Percentiles rank a stretch among this genome's conserved stretches.
These are phyloP conservation scores for Lepus europaeus DNA, from an alignment of 2,113 vertebrate genomes.

Conservation along the genomic window DNA sequence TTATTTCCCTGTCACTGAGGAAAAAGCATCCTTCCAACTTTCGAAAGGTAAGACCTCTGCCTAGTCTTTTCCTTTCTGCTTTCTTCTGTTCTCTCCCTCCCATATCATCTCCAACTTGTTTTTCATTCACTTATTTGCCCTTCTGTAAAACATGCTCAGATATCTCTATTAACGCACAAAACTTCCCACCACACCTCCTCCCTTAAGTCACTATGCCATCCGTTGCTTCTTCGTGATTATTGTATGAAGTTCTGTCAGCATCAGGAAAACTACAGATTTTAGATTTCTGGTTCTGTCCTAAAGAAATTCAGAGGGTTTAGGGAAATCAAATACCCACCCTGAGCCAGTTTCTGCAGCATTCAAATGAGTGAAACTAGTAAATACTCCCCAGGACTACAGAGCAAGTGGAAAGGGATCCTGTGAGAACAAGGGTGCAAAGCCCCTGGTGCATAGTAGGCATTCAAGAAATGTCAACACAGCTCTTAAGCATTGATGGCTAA, in stretches of 20 bases:
- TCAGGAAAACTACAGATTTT: not conserved
- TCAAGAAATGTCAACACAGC: not conserved
- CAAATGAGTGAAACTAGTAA: not conserved
- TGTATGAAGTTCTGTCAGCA: fast-evolving
- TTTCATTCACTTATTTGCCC: not conserved
- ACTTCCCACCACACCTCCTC: too few species aligned
- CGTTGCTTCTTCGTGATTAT: not conserved
- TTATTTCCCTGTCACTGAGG: not conserved
- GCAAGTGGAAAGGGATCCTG: not conserved
- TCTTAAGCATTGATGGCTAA: not conserved
- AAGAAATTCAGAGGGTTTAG: not conserved
- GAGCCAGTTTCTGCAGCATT: not conserved
- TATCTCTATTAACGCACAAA: not conserved
- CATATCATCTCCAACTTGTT: not conserved
- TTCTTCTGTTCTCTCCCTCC: not conserved
- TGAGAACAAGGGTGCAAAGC: not conserved
- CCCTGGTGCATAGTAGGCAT: not conserved
- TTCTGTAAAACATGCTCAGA: not conserved
- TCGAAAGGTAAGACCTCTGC: not conserved
- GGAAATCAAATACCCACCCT: not conserved
- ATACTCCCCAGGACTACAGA: not conserved
- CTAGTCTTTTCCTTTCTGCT: not conserved
- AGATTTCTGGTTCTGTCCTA: not conserved
- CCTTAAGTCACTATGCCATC: not conserved
- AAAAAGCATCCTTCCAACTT: not conserved